A percentile compares a stretch with the other conserved stretches of the same genome.
phyloP scores from a whole-genome alignment of 2,888 invertebrate genomes.

The Salpingus planirostris region DNA sequence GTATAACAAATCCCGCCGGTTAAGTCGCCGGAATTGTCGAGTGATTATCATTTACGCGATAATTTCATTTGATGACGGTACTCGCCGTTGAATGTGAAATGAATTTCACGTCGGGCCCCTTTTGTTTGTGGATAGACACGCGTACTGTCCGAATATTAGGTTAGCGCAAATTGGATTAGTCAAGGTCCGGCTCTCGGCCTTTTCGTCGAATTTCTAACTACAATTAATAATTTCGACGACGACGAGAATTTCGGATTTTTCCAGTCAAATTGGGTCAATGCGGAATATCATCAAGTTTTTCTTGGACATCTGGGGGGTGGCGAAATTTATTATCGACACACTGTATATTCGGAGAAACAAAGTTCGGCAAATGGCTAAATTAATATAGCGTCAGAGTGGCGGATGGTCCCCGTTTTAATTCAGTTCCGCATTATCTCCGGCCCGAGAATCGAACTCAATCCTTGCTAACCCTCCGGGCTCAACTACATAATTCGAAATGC shows the following conservation, averaged over 20 bases:
- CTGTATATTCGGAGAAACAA: too few relatives aligned
- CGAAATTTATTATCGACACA: too few relatives aligned
- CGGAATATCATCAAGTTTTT: too few relatives aligned
- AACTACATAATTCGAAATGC: slow-evolving; percentile 17
- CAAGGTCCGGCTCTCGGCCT: slow-evolving; percentile 18
- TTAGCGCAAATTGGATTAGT: slow-evolving; percentile 20
- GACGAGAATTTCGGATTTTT: too few relatives aligned
- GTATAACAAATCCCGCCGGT: slow-evolving; percentile 7
- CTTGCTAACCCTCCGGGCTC: slow-evolving; percentile 13
- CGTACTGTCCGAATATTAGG: slow-evolving; percentile 19
- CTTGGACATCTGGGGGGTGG: too few relatives aligned
- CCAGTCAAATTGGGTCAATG: too few relatives aligned
- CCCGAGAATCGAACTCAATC: slow-evolving; percentile 16
- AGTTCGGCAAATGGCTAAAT: slow-evolving; percentile 11
- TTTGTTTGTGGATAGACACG: slow-evolving; percentile 22
- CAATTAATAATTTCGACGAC: slow-evolving; percentile 14
- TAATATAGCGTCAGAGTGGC: slow-evolving; percentile 15
- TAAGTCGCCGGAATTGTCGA: slow-evolving; percentile 14
- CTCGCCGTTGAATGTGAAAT: slow-evolving; percentile 21
- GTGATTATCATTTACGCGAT: slow-evolving; percentile 20
- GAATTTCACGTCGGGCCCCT: slow-evolving; percentile 17
- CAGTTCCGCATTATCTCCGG: slow-evolving; percentile 17
- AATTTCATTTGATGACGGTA: slow-evolving; percentile 20
- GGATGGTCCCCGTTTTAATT: slow-evolving; percentile 16
- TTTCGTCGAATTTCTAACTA: slow-evolving; percentile 18